Conservation (phyloP, 2,888 invertebrate genomes). For the Cylindroiulus punctatus region DNA sequence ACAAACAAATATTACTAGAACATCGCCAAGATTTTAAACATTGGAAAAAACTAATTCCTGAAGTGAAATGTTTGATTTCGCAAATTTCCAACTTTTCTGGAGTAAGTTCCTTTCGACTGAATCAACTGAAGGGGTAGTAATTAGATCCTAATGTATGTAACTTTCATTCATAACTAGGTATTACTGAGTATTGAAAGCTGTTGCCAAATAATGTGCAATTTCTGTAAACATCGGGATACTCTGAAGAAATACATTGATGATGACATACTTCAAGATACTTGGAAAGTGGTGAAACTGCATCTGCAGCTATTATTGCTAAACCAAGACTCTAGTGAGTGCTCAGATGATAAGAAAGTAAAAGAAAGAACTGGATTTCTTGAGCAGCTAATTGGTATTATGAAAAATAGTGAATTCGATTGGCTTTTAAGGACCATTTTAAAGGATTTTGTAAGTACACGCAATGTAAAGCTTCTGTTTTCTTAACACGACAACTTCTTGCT, state of each 20-base stretch:
- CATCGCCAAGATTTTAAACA: neutral
- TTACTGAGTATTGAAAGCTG: neutral
- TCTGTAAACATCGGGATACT: constrained; percentile 36
- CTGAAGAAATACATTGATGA: neutral
- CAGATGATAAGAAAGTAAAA: neutral
- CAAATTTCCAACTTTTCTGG: neutral
- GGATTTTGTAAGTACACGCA: neutral
- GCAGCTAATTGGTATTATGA: neutral
- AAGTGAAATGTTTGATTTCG: neutral
- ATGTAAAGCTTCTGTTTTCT: neutral
- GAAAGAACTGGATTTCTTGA: neutral
- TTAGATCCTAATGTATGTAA: too few species aligned
- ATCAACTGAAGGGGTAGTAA: too few species aligned
- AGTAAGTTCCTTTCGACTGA: neutral
- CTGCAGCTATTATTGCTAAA: neutral
- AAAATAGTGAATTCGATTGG: constrained; percentile 13
- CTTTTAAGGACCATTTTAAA: constrained; percentile 21
- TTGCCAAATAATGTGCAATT: constrained; percentile 15
- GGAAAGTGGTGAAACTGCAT: neutral
- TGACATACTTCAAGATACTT: neutral
- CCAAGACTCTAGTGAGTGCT: neutral
- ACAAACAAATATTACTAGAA: constrained; percentile 6
- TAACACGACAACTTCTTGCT: too few species aligned
- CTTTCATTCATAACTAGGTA: neutral
- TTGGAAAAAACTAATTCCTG: constrained; percentile 40